Percentiles rank a stretch among this genome's conserved stretches.
Conservation (phyloP, 2,888 invertebrate species). For the Proisotoma minuta region DNA sequence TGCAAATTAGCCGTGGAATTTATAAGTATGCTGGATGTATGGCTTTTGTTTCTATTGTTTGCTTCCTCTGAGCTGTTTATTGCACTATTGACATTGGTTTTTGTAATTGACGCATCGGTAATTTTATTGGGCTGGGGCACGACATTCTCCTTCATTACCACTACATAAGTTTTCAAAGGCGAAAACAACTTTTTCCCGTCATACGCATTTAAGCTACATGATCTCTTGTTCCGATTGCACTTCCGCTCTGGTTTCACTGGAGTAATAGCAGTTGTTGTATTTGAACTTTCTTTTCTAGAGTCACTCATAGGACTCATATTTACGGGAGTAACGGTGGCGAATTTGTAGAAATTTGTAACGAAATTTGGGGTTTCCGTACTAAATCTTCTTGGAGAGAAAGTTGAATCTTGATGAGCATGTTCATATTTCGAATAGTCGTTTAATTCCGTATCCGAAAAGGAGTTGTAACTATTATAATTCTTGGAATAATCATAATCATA, state of each 20-base stretch:
- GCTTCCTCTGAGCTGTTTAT: neutral
- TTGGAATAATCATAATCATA: slow-evolving; percentile 44
- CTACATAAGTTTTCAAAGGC: slow-evolving; percentile 43
- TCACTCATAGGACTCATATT: slow-evolving; percentile 13
- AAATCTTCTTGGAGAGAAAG: neutral
- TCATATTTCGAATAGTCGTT: slow-evolving; percentile 30
- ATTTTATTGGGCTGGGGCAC: slow-evolving; percentile 25
- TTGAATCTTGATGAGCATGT: neutral
- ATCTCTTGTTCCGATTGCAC: slow-evolving; percentile 33
- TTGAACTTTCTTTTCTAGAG: neutral
- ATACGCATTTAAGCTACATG: slow-evolving; percentile 45
- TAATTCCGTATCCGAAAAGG: slow-evolving; percentile 37
- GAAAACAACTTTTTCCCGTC: slow-evolving; percentile 44
- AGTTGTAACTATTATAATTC: slow-evolving; percentile 24
- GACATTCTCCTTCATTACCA: slow-evolving; percentile 43
- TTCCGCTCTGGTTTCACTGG: slow-evolving; percentile 44
- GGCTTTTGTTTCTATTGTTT: slow-evolving; percentile 8
- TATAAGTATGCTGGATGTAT: slow-evolving; percentile 18
- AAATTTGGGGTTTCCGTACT: slow-evolving; percentile 1
- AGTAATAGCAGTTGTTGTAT: neutral
- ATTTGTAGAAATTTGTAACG: slow-evolving; percentile 12
- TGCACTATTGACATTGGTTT: neutral
- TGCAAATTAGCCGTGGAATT: slow-evolving; percentile 20
- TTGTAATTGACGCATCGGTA: neutral
- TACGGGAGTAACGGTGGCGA: slow-evolving; percentile 8